Base-by-base conservation (phyloP, 2,797 vertebrate species). In the Sebastes ruberrimus region DNA sequence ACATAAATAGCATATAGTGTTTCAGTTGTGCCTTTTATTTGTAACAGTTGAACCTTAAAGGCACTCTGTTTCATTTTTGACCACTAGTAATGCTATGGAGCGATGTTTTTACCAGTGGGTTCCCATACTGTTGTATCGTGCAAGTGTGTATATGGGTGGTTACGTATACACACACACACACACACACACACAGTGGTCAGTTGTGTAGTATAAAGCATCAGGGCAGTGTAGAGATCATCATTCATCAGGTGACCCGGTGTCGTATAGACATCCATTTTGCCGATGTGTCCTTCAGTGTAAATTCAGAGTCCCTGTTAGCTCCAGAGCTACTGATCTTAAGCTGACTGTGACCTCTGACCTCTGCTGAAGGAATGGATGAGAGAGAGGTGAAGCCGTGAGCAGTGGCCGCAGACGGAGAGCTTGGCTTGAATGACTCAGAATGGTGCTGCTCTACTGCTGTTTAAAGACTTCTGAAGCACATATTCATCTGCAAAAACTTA, bases 271-370 rank as follows among this genome's bases (percentile, higher is more conserved):
- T 62, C 61, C 71, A 74, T 82, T 82, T 72, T 23, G 28, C 65
- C 5, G 1, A 59, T 27, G 69, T 85, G 78, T 86, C 86, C 82
- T 90, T 86, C 73, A 78, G 32, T n/a, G 33, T 56, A 74, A 61
- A 42, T 30, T 62, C 49, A 10, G 49, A 56, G 14, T 71, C 66
- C 22, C 62, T 28, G 33, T 35, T 38, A 16, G 38, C 38, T 68
- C 61, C 62, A 22, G 61, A 57, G 49, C 32, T 27, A 14, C 14
- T 77, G 57, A 67, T 67, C 76, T 76, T 73, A n/a, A 25, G 32
- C 60, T 46, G 59, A 73, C 25, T n/a, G 65, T 52, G 66, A 85
- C 82, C 80, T 77, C 55, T 71, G 74, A 77, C 72, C 57, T 83
- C 35, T 25, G 16, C 25, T 23, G 55, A 60, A 49, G 74, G 20